Evolutionary conservation across 2,113 vertebrate species (phyloP).

Genomic region (Oreotragus oreotragus): DNA sequence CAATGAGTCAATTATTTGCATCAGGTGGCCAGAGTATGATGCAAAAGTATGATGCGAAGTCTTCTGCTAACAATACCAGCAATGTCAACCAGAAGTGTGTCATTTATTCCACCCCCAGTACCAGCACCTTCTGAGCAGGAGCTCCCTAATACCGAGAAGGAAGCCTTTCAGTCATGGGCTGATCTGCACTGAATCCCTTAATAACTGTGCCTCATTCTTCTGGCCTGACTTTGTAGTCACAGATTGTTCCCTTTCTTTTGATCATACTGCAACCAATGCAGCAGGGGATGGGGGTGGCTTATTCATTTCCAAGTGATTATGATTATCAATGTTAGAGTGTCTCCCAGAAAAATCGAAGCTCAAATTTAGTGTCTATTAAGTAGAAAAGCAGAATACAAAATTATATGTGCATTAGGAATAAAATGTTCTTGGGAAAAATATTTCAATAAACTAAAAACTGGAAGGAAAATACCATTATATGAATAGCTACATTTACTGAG

Average conservation of each 20-base stretch:
- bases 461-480: slow-evolving; percentile 9
- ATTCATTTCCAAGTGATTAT: not conserved
- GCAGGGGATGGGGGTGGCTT: not conserved
- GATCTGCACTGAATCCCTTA: not conserved
- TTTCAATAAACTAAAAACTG: not conserved
- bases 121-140: not conserved
- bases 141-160: not conserved
- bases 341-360: slow-evolving; percentile 1
- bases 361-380: not conserved
- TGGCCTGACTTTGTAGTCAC: not conserved
- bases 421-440: not conserved
- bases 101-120: not conserved
- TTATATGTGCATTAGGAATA: not conserved
- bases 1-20: not conserved
- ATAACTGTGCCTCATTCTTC: not conserved
- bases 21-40: not conserved
- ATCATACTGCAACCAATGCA: not conserved
- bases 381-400: not conserved
- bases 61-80: not conserved
- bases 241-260: not conserved
- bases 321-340: not conserved
- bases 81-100: not conserved
- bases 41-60: not conserved
- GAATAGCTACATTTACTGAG: not conserved
- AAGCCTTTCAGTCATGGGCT: not conserved